A percentile compares a stretch with the other conserved stretches of the same genome.
Evolutionary conservation across 2,888 invertebrate genomes (phyloP).

Genomic region (Teinopalpus imperialis): DNA sequence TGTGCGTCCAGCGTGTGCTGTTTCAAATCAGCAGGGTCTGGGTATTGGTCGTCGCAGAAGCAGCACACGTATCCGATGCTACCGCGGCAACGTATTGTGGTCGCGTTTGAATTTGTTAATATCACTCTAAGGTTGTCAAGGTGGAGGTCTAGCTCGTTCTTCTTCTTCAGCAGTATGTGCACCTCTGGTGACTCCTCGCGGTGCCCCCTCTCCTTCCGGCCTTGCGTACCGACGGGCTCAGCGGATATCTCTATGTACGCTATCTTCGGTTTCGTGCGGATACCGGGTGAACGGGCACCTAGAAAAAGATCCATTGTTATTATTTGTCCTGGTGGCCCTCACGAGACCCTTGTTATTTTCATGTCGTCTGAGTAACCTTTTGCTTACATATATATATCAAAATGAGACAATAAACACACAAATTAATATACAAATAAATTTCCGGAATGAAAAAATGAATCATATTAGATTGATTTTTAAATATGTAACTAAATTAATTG

Average conservation of each 20-base stretch:
- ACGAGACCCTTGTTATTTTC: too few species aligned
- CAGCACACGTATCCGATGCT: conserved; percentile 53
- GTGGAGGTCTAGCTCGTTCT: conserved; percentile 52
- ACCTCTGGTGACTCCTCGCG: conserved; percentile 33
- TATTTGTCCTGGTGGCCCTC: neutral
- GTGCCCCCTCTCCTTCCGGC: neutral
- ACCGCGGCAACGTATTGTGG: conserved; percentile 52
- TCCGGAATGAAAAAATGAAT: too few species aligned
- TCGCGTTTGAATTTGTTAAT: conserved; percentile 49
- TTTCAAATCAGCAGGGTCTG: conserved; percentile 49
- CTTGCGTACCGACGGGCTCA: neutral
- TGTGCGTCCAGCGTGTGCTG: conserved; percentile 46
- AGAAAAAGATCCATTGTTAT: conserved; percentile 10
- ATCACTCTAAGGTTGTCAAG: conserved; percentile 55
- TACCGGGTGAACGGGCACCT: conserved; percentile 15
- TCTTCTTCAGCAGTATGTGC: conserved; percentile 29
- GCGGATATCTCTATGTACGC: conserved; percentile 16
- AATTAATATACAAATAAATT: too few species aligned
- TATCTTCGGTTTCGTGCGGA: conserved; percentile 8
- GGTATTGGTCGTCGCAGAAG: conserved; percentile 56
- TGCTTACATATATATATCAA: too few species aligned
- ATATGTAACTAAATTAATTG: too few species aligned
- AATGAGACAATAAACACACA: too few species aligned
- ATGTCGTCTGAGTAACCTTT: too few species aligned
- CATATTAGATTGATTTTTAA: too few species aligned